Base-by-base conservation (phyloP, 2,888 invertebrate species). In the Graphium colonna region DNA sequence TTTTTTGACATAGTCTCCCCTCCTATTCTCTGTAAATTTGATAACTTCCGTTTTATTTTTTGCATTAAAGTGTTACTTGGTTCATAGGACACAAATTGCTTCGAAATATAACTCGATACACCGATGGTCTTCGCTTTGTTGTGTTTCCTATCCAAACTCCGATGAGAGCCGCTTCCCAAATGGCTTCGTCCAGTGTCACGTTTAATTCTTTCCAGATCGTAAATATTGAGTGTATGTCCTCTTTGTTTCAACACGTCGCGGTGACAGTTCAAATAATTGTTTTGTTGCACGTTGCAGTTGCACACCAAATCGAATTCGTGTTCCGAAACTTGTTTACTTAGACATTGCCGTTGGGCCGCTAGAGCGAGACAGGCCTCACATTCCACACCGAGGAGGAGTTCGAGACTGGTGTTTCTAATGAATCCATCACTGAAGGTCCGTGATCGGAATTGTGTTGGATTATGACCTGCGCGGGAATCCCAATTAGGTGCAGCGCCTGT, bases 341-440 rank as follows among this genome's bases (percentile, higher is more conserved):
- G 61, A 62, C 85, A 85, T 57, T 83, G 83, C 59, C 79, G 68
- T 59, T 85, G 84, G 18, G 88, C 77, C 10, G 88, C 87, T 41
- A 90, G 70, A 7, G 89, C 88, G 43, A 87, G 78, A 52, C 90
- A 90, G 44, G 90, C 88, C 61, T 90, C 90, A 60, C 90, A 90
- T 60, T 90, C 89, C 15, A 89, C 87, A n/a, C 90, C 90, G 1
- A 90, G 80, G 3, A 90, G 71, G 1, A 90, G 77, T 60, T 90
- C 90, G 18, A 90, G 82, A 63, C 90, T 90, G 33, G 87, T 85
- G 64, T 90, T 90, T 57, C 87, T 75, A 56, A 90, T 81, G 64
- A 90, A 90, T 45, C 90, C 90, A 53, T 90, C 90, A 61, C 90
- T 90, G 63, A 90, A 88, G 3, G 90, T 90, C 16, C 90, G 77